phyloP scores from a whole-genome alignment of 2,888 invertebrate species.

The Eucera pruinosa region DNA sequence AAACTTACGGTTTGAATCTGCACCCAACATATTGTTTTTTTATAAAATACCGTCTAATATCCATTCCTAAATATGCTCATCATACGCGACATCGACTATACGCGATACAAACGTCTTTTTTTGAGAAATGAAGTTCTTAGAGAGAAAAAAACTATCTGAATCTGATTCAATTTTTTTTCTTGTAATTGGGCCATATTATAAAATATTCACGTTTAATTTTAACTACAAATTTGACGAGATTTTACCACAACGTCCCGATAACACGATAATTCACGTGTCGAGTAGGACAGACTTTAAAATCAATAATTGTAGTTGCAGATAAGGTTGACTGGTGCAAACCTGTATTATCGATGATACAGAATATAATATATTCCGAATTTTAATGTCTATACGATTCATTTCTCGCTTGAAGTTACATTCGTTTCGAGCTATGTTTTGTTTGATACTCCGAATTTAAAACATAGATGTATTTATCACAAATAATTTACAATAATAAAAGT shows the following conservation, averaged over 20 bases:
- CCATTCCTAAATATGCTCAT: constrained; percentile 77
- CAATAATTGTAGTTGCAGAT: constrained; percentile 76
- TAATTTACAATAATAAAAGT: not conserved
- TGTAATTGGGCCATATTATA: constrained; percentile 33
- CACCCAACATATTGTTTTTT: constrained; percentile 74
- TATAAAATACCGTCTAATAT: constrained; percentile 70
- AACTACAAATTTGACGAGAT: constrained; percentile 28
- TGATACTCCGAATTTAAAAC: not conserved
- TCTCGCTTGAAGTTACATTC: not conserved
- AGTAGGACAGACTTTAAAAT: constrained; percentile 59
- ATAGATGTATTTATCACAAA: constrained; percentile 4
- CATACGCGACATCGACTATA: constrained; percentile 44
- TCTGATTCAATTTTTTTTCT: constrained; percentile 10
- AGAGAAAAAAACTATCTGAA: constrained; percentile 16
- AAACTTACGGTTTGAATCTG: constrained; percentile 77
- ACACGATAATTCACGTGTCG: constrained; percentile 56
- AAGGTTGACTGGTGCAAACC: constrained; percentile 65
- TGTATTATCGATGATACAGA: constrained; percentile 61
- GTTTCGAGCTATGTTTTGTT: not conserved
- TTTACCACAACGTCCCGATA: constrained; percentile 33
- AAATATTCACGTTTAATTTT: constrained; percentile 34
- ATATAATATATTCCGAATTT: not conserved
- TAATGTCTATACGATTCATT: not conserved
- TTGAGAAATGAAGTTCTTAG: constrained; percentile 28
- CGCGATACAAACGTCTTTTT: constrained; percentile 47